Base-by-base conservation (phyloP, 2,797 vertebrate genomes). In the Schizothorax lantsangensis region DNA sequence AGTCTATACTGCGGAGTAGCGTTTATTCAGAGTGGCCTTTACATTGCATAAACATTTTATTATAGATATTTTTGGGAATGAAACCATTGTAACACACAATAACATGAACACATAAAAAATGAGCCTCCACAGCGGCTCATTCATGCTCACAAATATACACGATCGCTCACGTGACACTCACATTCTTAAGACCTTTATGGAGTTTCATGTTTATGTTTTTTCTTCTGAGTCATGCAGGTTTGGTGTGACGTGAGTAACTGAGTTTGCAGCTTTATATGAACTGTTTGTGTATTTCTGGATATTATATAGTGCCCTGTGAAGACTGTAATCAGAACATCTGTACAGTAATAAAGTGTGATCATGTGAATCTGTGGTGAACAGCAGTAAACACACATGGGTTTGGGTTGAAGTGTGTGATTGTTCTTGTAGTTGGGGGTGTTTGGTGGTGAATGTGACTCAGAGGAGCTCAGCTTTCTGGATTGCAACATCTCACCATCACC, bases 401-500 rank as follows among this genome's bases (percentile, higher is more conserved):
- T 38, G 14, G 11, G 36, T 40, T 40, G 19, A 38, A 69, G 12
- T 82, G 45, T 57, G 71, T 45, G 9, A 62, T 62, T 75, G 30
- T 77, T 38, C 30, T 17, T 14, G 12, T 64, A 23, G 21, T 77
- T 66, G 38, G 62, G 59, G 11, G 26, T 43, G 47, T 69, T 57
- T n/a, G 11, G 8, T 30, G 33, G 47, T 59, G 49, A 59, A 59
- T 62, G 64, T 45, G 52, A 54, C 40, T 57, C 45, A 23, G 36
- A 40, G 52, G 38, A 62, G 26, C 26, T n/a, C 17, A 57, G 36
- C 66, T 81, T 49, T 74, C 77, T 72, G 14, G 15, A 72, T 74
- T 40, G 40, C 78, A 62, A 75, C 72, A 75, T 84, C 2, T 84
- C 43, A 64, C 54, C 30, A 36, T 54, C 26, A 26, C 38, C 66